Conservation (phyloP, 1,140 invertebrate genomes). For the Penaeus chinensis region DNA sequence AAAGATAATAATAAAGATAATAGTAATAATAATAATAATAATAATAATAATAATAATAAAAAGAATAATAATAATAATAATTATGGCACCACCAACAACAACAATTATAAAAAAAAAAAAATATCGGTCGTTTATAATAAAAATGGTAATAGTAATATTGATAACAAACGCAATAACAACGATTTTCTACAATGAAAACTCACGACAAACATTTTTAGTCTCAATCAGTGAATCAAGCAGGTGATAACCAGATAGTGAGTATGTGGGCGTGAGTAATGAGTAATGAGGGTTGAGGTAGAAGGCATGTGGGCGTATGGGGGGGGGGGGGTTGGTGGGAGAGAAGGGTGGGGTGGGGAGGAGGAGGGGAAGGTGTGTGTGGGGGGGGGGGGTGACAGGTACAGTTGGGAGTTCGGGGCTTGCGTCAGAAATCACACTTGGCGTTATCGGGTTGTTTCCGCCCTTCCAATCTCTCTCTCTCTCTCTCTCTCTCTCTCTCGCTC, state of each 20-base stretch:
- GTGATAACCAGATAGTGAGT: neutral
- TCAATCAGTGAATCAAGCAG: neutral
- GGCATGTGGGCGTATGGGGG: neutral
- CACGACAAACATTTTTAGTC: too few relatives aligned
- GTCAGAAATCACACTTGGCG: neutral
- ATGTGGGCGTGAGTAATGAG: neutral
- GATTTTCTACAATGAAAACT: too few relatives aligned
- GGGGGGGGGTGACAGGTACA: neutral
- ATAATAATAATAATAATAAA: too few relatives aligned
- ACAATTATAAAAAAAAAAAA: too few relatives aligned
- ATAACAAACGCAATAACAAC: too few relatives aligned
- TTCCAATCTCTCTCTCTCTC: neutral
- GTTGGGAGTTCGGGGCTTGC: neutral
- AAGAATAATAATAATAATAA: too few relatives aligned
- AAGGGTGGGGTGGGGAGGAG: too few relatives aligned
- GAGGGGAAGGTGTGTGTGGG: neutral
- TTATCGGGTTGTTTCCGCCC: neutral
- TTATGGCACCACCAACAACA: too few relatives aligned
- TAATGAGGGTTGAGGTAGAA: neutral
- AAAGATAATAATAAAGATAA: too few relatives aligned
- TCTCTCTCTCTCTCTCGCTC: conserved; percentile 10
- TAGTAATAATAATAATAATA: too few relatives aligned
- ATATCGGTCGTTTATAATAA: too few relatives aligned
- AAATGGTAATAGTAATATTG: too few relatives aligned
- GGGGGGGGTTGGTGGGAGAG: neutral